A percentile compares a stretch with the other conserved stretches of the same genome.
Evolutionary conservation across 2,113 vertebrate genomes (phyloP).

Genomic region (Galemys pyrenaicus): DNA sequence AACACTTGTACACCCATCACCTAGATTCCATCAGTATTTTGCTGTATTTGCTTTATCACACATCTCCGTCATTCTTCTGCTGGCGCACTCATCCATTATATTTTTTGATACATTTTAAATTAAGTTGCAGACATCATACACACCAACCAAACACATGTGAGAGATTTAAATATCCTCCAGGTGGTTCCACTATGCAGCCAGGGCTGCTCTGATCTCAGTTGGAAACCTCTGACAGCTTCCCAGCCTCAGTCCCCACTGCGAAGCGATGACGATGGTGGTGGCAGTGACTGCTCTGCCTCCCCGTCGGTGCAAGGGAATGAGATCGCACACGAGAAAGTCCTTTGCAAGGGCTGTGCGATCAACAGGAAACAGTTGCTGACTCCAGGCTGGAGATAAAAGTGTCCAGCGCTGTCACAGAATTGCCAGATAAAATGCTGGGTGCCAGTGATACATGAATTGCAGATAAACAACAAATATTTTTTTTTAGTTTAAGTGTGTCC

Average conservation of each 20-base stretch:
- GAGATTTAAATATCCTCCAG: conserved; percentile 54
- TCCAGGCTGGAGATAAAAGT: background rate
- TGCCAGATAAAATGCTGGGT: background rate
- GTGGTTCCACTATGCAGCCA: conserved; percentile 10
- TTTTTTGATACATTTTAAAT: conserved; percentile 65
- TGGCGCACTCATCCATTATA: conserved; percentile 36
- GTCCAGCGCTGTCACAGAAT: background rate
- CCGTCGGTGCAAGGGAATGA: background rate
- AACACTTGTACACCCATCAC: background rate
- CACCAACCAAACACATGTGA: conserved; percentile 20
- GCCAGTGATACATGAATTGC: background rate
- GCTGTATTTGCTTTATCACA: conserved; percentile 6
- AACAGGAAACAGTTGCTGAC: background rate
- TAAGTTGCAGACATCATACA: conserved; percentile 40
- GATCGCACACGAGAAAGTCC: background rate
- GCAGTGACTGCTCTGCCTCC: background rate
- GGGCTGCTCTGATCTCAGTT: conserved; percentile 43
- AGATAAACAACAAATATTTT: background rate
- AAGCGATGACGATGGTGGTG: background rate
- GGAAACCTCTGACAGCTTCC: conserved; percentile 10
- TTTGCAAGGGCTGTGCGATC: background rate
- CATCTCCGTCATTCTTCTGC: conserved; percentile 11
- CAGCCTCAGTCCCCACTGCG: background rate
- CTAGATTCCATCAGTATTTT: background rate
- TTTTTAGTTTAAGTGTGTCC: background rate